These are phyloP conservation scores for Rissa tridactyla DNA, from an alignment of 2,113 vertebrate species.

Conservation along the genomic window DNA sequence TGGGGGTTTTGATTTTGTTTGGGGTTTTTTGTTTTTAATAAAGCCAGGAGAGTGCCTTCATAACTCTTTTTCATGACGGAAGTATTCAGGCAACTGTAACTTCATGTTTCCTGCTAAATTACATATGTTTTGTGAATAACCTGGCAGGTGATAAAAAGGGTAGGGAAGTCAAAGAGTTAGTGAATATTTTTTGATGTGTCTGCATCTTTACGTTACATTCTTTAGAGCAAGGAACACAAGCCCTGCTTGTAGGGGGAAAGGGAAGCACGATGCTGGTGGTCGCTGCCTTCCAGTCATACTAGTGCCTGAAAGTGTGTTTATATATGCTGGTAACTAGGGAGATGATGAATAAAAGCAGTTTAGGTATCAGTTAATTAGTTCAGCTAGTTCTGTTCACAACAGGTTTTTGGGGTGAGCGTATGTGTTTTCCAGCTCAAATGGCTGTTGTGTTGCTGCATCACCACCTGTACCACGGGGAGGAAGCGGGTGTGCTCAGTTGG, in stretches of 20 bases:
- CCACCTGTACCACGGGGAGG: background rate
- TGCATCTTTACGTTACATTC: background rate
- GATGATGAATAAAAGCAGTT: background rate
- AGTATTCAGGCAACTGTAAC: background rate
- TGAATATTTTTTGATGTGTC: background rate
- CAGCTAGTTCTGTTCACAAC: background rate
- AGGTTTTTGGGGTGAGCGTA: background rate
- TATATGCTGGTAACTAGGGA: background rate
- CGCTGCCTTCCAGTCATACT: background rate
- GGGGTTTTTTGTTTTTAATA: background rate
- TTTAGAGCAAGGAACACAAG: background rate
- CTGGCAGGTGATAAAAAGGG: background rate
- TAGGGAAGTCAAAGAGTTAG: background rate
- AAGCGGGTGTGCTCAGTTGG: background rate
- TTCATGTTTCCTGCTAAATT: background rate
- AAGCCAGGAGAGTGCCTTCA: background rate
- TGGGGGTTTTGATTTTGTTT: background rate
- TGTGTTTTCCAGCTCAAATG: background rate
- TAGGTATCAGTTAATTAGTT: background rate
- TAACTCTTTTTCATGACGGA: background rate
- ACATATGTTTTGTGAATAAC: background rate
- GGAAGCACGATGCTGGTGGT: background rate
- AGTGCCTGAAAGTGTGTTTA: background rate
- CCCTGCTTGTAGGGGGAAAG: background rate
- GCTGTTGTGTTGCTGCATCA: background rate